Evolutionary conservation across 2,113 vertebrate species (phyloP), one percentile per base, ranked within the genome.

Genomic region (Platysteira castanea): DNA sequence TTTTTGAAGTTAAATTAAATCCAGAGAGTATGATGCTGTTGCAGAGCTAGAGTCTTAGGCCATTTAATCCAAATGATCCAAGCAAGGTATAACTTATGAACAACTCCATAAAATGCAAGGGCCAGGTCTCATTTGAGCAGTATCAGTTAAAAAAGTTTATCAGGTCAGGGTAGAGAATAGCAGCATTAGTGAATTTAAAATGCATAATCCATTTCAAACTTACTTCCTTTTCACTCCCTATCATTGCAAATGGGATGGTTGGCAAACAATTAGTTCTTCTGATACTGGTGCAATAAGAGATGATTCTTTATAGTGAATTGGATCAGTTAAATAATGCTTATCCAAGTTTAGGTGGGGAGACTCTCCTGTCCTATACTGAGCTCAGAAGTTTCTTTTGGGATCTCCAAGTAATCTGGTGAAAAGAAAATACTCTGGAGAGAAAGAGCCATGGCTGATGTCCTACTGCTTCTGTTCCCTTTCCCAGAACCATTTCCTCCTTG

Each of bases 1-100:
- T 95, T 95, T 96, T 96, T 96, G 96, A 96, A 95, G 94, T 95
- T 95, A 97, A 96, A 97, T 95, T 94, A 92, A 94, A 97, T 92
- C 94, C 96, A 97, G 95, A 97, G 57, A 82, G 50, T 56, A 64
- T 33, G 77, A 79, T 94, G 86, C 81, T 12, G 4, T 82, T 87
- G 49, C n/a, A 69, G 46, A 79, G 49, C 37, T 87, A n/a, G 52
- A 94, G 49, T 95, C 68, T 69, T 82, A 68, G 65, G 21, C 57
- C 31, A 61, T 76, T 96, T 96, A 11, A 3, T 87, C 73, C 69
- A 94, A 95, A 97, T 84, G 86, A 97, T 37, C 87, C 15, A 9
- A 95, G 65, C 65, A 79, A 95, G 74, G 77, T 91, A 75, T 76
- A 96, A 89, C 84, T 89, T 82, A 95, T 89, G 87, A 95, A 95